Evolutionary conservation across 1,140 invertebrate species (phyloP), one percentile per base, ranked within the genome.

Genomic region (Caenorhabditis latens): DNA sequence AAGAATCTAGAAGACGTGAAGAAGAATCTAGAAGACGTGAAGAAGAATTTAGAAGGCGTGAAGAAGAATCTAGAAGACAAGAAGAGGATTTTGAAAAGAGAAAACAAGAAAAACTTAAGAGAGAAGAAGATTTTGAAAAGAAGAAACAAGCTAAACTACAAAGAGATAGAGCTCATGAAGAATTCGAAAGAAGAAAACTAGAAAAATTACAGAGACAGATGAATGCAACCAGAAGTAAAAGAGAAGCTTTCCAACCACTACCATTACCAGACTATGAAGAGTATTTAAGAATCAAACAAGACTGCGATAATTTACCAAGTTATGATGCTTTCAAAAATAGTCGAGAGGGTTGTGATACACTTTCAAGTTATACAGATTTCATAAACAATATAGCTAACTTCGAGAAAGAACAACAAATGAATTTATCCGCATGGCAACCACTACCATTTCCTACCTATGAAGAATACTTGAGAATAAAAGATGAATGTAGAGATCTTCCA

Each of bases 381-480:
- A 63, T 63, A 24, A 63, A 63, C 32, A 63, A 9, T 0, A 63
- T 63, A 40, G 61, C 61, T 0, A 63, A 63, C 61, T 63, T 11
- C 40, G 61, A 63, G 61, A 63, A 63, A 63, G 24, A 63, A 40
- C 61, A 32, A 63, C 21, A 63, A 3, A 0, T 32, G 6, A 63
- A 63, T 63, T n/a, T n/a, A n/a, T 1, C 21, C 8, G 0, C 40
- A n/a, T 82, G 75, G 75, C 40, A 48, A 48, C 75, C 75, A 5
- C 32, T 82, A 82, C 75, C 75, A 82, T 82, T 82, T 19, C 75
- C 75, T 0, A 21, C 42, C 3, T 82, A 82, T 13, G 83, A 84
- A 58, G 83, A 84, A 84, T 84, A 84, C 32, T 58, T 42, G 40
- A 84, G 58, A 19, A 84, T 83, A 3, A 83, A 83, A 32, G 32